Evolutionary conservation across 1,140 invertebrate genomes (phyloP).

Genomic region (Pseudomyrmex pallidus): DNA sequence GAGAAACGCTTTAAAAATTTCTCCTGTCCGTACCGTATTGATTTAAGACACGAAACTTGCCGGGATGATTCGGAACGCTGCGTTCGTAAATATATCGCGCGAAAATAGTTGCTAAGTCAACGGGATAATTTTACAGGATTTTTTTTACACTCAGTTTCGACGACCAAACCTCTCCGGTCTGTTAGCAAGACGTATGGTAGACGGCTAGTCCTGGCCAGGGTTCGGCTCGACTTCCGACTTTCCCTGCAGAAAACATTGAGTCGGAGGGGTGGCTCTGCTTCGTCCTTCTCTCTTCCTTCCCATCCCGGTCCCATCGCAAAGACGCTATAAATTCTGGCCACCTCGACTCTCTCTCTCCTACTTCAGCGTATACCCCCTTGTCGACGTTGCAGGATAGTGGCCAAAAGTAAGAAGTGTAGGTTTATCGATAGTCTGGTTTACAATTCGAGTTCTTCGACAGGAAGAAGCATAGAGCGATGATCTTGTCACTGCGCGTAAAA

Average conservation of each 20-base stretch:
- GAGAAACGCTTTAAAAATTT: conserved; percentile 41
- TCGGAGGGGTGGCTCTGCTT: conserved; percentile 78
- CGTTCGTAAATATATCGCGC: too few species aligned
- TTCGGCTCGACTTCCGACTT: conserved; percentile 85
- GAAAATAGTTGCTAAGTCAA: too few species aligned
- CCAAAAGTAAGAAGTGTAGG: conserved; percentile 80
- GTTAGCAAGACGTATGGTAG: conserved; percentile 84
- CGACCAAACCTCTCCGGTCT: conserved; percentile 82
- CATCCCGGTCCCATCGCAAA: conserved; percentile 73
- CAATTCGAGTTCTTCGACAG: conserved; percentile 47
- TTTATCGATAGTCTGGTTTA: conserved; percentile 68
- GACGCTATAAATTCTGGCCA: conserved; percentile 84
- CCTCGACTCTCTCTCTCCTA: conserved; percentile 53
- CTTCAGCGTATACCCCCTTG: conserved; percentile 53
- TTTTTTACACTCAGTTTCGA: conserved; percentile 43
- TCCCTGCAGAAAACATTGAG: conserved; percentile 85
- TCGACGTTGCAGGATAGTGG: conserved; percentile 78
- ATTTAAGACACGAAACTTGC: conserved; percentile 68
- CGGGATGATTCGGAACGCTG: not conserved
- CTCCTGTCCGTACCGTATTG: not conserved
- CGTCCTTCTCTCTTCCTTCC: conserved; percentile 64
- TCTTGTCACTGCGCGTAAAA: conserved; percentile 29
- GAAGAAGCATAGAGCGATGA: not conserved
- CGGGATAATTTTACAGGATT: conserved; percentile 74
- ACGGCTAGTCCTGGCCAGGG: conserved; percentile 83